A percentile compares a stretch with the other conserved stretches of the same genome.
These are phyloP conservation scores for Sciurus carolinensis DNA, from an alignment of 2,797 vertebrate species.

Conservation along the genomic window DNA sequence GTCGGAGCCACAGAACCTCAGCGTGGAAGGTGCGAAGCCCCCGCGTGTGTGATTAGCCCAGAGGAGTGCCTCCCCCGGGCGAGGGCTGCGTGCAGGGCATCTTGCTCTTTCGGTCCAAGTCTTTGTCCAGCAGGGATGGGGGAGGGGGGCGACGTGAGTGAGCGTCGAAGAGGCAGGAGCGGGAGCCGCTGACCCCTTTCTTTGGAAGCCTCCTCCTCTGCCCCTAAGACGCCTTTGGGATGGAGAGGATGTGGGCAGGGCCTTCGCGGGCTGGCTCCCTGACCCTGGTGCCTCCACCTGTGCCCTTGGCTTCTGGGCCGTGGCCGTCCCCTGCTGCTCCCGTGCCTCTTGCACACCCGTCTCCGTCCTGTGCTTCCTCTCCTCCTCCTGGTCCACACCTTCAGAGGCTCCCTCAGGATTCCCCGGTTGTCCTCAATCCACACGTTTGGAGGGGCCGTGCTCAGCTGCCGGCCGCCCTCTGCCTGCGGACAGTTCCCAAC, in stretches of 20 bases:
- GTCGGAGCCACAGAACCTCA: background rate
- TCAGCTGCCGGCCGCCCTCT: background rate
- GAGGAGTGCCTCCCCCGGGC: background rate
- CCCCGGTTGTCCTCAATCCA: no score
- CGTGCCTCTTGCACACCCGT: no score
- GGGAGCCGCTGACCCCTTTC: background rate
- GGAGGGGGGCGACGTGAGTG: background rate
- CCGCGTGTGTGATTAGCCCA: background rate
- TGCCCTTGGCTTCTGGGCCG: background rate
- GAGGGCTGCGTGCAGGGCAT: no score
- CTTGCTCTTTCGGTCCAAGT: background rate
- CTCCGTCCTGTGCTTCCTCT: background rate
- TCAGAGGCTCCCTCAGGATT: no score
- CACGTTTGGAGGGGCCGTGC: no score
- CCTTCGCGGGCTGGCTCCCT: no score
- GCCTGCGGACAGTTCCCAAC: background rate
- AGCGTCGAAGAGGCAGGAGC: background rate
- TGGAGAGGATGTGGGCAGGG: no score
- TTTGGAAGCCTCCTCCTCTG: background rate
- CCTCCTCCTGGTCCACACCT: background rate
- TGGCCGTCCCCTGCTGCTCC: no score
- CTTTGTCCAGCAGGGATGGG: background rate
- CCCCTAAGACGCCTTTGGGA: background rate
- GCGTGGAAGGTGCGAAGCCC: accelerated
- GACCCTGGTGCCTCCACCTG: no score